Evolutionary conservation across 2,888 invertebrate genomes (phyloP), one percentile per base, ranked within the genome.

Genomic region (Helleia helle): DNA sequence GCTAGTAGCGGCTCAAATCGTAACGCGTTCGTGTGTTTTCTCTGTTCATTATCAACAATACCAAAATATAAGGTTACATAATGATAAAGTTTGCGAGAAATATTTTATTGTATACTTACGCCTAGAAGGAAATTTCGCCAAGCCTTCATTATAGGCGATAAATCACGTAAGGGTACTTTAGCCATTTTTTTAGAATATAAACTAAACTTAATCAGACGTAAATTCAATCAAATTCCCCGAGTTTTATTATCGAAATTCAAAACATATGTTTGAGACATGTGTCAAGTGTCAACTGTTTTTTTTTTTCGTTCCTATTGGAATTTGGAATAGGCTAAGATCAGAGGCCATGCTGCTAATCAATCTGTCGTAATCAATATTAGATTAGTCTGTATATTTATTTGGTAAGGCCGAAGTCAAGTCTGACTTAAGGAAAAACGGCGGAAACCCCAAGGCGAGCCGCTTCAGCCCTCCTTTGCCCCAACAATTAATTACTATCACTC

Each of bases 1-100:
- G 93, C 79, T 26, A 93, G 6, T 2, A 83, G 68, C 24, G 91
- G 89, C 49, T 89, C 88, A 59, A 90, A 94, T 52, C 95, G 87
- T 31, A 93, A 61, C 1, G 91, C 87, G 43, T 83, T 77, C 1
- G 73, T 87, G 56, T 89, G 87, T 45, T 85, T 73, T 50, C 91
- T 87, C 91, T 91, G 62, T 42, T 48, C 18, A 43, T 43, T 41
- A 45, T 29, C 24, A n/a, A 39, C 28, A 40, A 5, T n/a, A 29
- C 37, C 17, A 31, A 31, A n/a, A n/a, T 14, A 14, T 31, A 30
- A 40, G 28, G 46, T 56, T 56, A 57, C 50, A 75, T 62, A 50
- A 54, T 47, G n/a, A 44, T 42, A 44, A 47, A 43, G 44, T 50
- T 47, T 9, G 4, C 7, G 6, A 18, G 4, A 1, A 22, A 3